Base-by-base conservation (phyloP, 2,113 vertebrate genomes). In the Chaenogobius annularis region DNA sequence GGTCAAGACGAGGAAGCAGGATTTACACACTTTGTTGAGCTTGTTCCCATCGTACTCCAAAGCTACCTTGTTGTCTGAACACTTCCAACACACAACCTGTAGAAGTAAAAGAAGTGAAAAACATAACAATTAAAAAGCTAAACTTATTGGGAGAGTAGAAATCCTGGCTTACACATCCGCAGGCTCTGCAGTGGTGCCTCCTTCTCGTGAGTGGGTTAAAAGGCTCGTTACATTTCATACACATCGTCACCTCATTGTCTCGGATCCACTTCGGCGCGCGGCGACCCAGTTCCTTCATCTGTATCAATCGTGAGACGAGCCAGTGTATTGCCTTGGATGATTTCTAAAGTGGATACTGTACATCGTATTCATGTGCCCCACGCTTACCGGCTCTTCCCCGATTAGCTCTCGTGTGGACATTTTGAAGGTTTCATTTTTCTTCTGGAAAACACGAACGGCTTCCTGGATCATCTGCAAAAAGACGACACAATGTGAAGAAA, bases 81-180 rank as follows among this genome's bases (percentile, higher is more conserved):
- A 99, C 86, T 96, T 99, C 95, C 95, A 95, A 74, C 97, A 98
- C 75, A 98, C 96, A 85, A 98, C 97, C 97, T 98, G 79, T 10
- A 81, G 75, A 81, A 31, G 26, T 31, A 31, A 31, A 31, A 31
- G 10, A 11, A 43, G 10, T 8, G 40, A 0, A 46, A 14, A 1
- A 14, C 13, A 7, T 58, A 26, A 55, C 9, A 55, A 2, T 20
- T 22, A 55, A 55, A 22, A 48, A 0, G n/a, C 11, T 20, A 20
- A 43, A 13, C 20, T 20, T 31, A 31, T 31, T 31, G 26, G 26
- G 26, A 31, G 17, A 44, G 37, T 65, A 55, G 5, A 50, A 50
- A 50, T 19, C 47, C 14, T 66, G 23, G 91, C 96, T 93, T 82
- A 98, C 96, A 0, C 92, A 94, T 74, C 96, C 96, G 66, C 97